Conservation (phyloP, 2,113 vertebrate genomes). For the Lonchura striata region DNA sequence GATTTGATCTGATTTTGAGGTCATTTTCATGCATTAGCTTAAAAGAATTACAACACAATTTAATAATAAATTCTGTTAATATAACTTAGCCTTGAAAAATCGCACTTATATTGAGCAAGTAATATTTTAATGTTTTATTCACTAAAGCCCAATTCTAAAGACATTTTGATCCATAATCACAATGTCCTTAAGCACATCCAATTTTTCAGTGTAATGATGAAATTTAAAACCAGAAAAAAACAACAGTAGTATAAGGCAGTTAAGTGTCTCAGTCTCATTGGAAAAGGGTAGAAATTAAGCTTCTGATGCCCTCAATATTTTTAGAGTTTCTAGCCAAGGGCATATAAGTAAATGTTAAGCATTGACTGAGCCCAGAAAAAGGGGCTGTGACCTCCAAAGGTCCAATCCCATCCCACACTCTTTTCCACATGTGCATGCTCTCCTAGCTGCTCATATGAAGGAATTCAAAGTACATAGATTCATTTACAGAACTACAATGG, state of each 20-base stretch:
- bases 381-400: neutral
- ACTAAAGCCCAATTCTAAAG: constrained; percentile 36
- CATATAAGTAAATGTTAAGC: neutral
- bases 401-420: neutral
- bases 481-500: neutral
- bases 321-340: neutral
- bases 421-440: neutral
- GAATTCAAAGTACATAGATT: neutral
- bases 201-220: neutral
- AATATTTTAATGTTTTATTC: constrained; percentile 57
- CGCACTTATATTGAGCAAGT: neutral
- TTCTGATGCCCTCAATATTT: neutral
- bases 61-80: constrained; percentile 57
- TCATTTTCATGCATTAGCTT: constrained; percentile 56
- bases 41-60: constrained; percentile 62
- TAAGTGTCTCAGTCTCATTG: neutral
- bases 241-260: neutral
- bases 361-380: neutral
- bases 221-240: neutral
- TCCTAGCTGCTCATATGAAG: neutral
- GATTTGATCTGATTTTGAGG: constrained; percentile 50
- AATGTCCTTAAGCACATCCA: neutral
- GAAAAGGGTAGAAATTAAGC: neutral
- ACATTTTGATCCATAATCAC: constrained; percentile 37
- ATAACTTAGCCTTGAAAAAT: constrained; percentile 52